phyloP scores from a whole-genome alignment of 2,888 invertebrate genomes.

The Eupeodes luniger region DNA sequence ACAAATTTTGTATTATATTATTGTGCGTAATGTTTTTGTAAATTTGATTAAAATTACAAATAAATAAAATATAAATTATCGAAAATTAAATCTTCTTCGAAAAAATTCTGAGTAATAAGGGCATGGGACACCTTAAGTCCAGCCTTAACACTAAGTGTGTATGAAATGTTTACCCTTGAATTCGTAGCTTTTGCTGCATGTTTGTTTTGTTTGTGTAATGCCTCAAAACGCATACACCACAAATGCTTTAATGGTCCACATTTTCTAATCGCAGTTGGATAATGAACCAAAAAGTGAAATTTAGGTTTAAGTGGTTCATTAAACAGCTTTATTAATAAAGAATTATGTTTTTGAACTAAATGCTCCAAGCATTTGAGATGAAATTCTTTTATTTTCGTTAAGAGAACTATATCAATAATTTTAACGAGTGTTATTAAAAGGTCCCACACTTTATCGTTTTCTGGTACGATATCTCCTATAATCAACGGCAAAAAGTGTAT shows the following conservation, averaged over 20 bases:
- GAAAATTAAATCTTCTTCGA: slow-evolving; percentile 52
- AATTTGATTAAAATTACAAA: background rate
- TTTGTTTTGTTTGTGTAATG: slow-evolving; percentile 44
- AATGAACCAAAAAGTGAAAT: slow-evolving; percentile 46
- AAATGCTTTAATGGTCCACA: slow-evolving; percentile 48
- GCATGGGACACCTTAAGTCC: slow-evolving; percentile 43
- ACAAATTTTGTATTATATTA: slow-evolving; percentile 25
- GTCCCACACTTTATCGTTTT: background rate
- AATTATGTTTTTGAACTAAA: slow-evolving; percentile 52
- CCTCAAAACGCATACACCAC: slow-evolving; percentile 62
- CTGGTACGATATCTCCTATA: slow-evolving; percentile 34
- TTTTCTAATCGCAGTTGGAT: background rate
- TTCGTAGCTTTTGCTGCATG: slow-evolving; percentile 50
- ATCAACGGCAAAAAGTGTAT: no score
- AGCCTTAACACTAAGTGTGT: slow-evolving; percentile 51
- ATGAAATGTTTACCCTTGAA: slow-evolving; percentile 57
- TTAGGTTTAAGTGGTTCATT: slow-evolving; percentile 22
- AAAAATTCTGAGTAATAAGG: slow-evolving; percentile 50
- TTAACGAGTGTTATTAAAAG: slow-evolving; percentile 25
- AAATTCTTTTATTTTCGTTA: slow-evolving; percentile 42
- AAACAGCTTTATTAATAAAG: background rate
- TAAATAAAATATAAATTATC: slow-evolving; percentile 48
- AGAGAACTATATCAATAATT: slow-evolving; percentile 46
- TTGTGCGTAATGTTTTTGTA: background rate
- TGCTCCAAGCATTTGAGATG: slow-evolving; percentile 43